Evolutionary conservation across 2,888 invertebrate genomes (phyloP).

Genomic region (Tetrapedia diversipes): DNA sequence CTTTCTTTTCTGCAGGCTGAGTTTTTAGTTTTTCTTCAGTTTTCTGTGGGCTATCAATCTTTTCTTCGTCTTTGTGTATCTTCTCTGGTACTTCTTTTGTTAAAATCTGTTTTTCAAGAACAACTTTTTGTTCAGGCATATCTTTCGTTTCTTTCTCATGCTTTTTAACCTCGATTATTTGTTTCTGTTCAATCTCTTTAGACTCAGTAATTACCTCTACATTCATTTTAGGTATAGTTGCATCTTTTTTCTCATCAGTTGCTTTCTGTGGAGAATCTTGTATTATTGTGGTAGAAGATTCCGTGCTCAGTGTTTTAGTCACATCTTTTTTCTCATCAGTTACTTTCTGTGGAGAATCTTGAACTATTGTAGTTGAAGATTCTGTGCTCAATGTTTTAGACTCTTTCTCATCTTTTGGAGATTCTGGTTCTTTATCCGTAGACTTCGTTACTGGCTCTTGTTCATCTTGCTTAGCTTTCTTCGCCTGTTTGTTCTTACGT

Average conservation of each 20-base stretch:
- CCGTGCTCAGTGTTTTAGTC: background rate
- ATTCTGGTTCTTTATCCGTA: background rate
- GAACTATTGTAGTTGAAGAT: background rate
- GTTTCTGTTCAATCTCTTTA: constrained; percentile 2
- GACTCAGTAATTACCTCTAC: background rate
- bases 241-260: background rate
- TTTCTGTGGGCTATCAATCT: background rate
- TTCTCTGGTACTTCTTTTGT: background rate
- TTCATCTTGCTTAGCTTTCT: constrained; percentile 24
- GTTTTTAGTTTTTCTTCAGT: background rate
- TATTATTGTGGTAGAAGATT: background rate
- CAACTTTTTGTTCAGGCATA: background rate
- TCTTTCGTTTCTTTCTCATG: background rate
- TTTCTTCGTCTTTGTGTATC: background rate
- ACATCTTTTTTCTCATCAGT: background rate
- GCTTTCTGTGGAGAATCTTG: background rate
- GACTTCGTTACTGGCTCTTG: background rate
- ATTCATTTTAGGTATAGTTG: background rate
- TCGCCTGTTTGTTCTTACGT: constrained; percentile 31
- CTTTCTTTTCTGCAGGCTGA: background rate
- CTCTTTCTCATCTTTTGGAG: background rate
- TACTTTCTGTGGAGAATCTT: background rate
- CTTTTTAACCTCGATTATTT: constrained; percentile 1
- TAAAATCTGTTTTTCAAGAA: background rate
- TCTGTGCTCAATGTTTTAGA: background rate